These are phyloP conservation scores for Siphamia tubifer DNA, from an alignment of 2,113 vertebrate genomes.

Conservation along the genomic window DNA sequence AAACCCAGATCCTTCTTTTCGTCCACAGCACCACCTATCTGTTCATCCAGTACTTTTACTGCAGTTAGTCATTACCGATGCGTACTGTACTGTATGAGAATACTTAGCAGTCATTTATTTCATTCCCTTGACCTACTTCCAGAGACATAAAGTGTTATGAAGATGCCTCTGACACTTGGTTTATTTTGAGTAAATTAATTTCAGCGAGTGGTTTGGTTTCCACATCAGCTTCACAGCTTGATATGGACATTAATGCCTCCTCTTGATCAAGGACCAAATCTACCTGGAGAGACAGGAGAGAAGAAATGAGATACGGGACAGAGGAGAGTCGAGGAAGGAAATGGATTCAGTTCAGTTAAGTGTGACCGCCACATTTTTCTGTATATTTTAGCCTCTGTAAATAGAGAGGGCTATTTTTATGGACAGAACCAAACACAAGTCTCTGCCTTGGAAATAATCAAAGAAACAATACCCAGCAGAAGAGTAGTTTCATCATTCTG, in stretches of 20 bases:
- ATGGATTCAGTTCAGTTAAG: slow-evolving; percentile 36
- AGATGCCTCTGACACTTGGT: slow-evolving; percentile 7
- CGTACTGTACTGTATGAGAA: neutral
- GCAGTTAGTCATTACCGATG: too few relatives aligned
- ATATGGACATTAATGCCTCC: slow-evolving; percentile 45
- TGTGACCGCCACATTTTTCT: slow-evolving; percentile 33
- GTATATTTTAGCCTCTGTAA: slow-evolving; percentile 46
- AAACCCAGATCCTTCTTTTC: too few relatives aligned
- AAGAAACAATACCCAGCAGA: too few relatives aligned
- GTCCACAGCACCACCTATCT: too few relatives aligned
- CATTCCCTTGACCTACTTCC: slow-evolving; percentile 30
- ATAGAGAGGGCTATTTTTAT: slow-evolving; percentile 40
- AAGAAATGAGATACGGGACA: neutral
- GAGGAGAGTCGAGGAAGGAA: slow-evolving; percentile 14
- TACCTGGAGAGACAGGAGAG: slow-evolving; percentile 32
- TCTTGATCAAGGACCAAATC: slow-evolving; percentile 56
- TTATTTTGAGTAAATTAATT: slow-evolving; percentile 33
- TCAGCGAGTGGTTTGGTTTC: slow-evolving; percentile 12
- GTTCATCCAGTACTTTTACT: too few relatives aligned
- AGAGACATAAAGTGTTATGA: slow-evolving; percentile 14
- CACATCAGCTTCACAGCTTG: slow-evolving; percentile 39
- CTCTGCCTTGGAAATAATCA: too few relatives aligned
- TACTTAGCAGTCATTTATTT: neutral
- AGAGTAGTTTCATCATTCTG: neutral
- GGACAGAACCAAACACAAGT: slow-evolving; percentile 2